Base-by-base conservation (phyloP, 1,140 invertebrate genomes). In the Drosophila trapezifrons region DNA sequence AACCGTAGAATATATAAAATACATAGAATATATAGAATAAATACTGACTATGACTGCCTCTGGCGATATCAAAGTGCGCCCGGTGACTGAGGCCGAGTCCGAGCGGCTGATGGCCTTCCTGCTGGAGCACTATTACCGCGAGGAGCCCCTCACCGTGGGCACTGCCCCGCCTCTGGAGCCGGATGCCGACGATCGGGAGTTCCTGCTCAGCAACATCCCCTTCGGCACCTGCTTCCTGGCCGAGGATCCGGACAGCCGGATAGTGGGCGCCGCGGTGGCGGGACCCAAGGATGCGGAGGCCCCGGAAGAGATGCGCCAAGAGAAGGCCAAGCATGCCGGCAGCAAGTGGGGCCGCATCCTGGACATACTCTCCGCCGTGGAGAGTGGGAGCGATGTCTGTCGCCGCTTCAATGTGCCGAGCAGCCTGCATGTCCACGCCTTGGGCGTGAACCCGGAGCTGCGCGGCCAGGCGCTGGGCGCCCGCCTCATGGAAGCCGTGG, bases 311-410 rank as follows among this genome's bases (percentile, higher is more conserved):
- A 38, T 76, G 15, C 47, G 43, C 2, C 66, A 46, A 5, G 64
- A 78, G 18, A 60, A 38, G 0, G 22, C 7, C 8, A 20, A 45
- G n/a, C 42, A 64, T 10, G 35, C 46, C 0, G 78, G 78, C 62
- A 57, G 49, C 63, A 89, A 89, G 15, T 89, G 85, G 85, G 85
- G 85, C 0, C 51, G 67, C 45, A 84, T 90, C n/a, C 25, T 89
- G 9, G 45, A 37, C 13, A 40, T 85, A 2, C 47, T 89, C 17
- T 43, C 74, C 3, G 58, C 38, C 3, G 70, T 63, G 8, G 85
- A 89, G 37, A 46, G 38, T 0, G 64, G 45, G 8, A 63, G 70
- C 2, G 78, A 89, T 42, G 81, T 78, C 1, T 89, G 79, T 9
- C 9, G 42, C 0, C 70, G 75, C 1, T 85, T 22, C 22, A 15